These are phyloP conservation scores for Epsilonema sp. DNA, from an alignment of 2,888 invertebrate genomes.

Conservation along the genomic window DNA sequence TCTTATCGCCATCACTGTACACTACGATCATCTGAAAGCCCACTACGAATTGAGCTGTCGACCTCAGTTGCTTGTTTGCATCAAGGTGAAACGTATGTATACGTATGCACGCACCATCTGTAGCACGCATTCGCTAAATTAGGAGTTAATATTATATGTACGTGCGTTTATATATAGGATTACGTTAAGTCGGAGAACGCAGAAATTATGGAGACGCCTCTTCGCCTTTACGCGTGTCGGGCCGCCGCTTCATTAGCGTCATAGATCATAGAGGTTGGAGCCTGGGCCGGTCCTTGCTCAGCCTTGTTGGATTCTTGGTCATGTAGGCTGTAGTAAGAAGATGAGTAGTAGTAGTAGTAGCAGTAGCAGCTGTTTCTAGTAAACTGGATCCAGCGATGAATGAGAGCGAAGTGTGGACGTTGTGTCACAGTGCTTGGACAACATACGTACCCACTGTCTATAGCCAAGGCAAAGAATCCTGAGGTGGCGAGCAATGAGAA, in stretches of 20 bases:
- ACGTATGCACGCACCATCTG: too few species aligned
- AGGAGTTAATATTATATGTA: neutral
- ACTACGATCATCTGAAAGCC: conserved; percentile 35
- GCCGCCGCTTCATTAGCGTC: neutral
- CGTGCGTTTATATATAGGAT: neutral
- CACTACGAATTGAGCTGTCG: conserved; percentile 31
- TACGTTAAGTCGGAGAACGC: conserved; percentile 1
- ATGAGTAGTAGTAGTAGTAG: too few species aligned
- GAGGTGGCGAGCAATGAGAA: too few species aligned
- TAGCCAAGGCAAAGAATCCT: too few species aligned
- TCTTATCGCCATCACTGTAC: conserved; percentile 41
- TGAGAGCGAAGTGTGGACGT: neutral
- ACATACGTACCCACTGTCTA: neutral
- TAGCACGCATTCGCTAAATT: too few species aligned
- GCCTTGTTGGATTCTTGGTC: too few species aligned
- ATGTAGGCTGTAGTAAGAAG: too few species aligned
- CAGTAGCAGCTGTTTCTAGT: too few species aligned
- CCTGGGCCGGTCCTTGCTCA: too few species aligned
- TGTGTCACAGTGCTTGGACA: neutral
- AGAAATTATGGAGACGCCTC: neutral
- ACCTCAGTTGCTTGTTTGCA: conserved; percentile 31
- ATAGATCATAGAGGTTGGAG: too few species aligned
- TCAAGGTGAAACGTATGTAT: conserved; percentile 27
- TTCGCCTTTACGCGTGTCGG: neutral
- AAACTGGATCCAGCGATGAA: neutral